Evolutionary conservation across 2,888 invertebrate genomes (phyloP).

Genomic region (Caenorhabditis sp.): DNA sequence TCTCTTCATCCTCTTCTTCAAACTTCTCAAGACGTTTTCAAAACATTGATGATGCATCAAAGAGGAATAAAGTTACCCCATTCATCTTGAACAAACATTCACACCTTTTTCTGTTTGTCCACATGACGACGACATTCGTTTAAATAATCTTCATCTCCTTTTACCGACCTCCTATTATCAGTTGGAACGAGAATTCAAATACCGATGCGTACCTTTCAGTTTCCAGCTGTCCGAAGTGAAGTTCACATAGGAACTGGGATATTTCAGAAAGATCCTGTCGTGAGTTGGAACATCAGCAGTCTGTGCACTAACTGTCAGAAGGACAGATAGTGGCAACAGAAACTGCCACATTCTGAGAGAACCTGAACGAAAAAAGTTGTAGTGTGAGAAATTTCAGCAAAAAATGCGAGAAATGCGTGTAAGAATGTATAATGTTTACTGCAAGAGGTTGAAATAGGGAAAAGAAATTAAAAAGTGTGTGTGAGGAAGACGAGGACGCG

Average conservation of each 20-base stretch:
- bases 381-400: not conserved
- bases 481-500: constrained; percentile 1
- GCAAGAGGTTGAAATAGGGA: constrained; percentile 1
- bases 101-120: constrained; percentile 39
- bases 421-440: constrained; percentile 28
- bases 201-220: constrained; percentile 47
- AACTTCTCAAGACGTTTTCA: constrained; percentile 29
- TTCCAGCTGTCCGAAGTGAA: constrained; percentile 70
- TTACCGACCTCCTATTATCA: constrained; percentile 29
- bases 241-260: constrained; percentile 68
- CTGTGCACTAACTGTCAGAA: constrained; percentile 41
- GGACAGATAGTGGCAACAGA: constrained; percentile 33
- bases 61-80: constrained; percentile 2
- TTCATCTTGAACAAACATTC: constrained; percentile 49
- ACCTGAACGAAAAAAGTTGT: not conserved
- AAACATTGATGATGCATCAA: constrained; percentile 51
- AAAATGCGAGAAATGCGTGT: constrained; percentile 12
- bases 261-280: constrained; percentile 63
- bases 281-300: constrained; percentile 20
- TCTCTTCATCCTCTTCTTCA: not conserved
- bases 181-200: not conserved
- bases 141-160: constrained; percentile 14
- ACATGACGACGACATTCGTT: constrained; percentile 29
- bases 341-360: constrained; percentile 20
- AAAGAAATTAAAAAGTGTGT: constrained; percentile 28